Evolutionary conservation across 2,113 vertebrate species (phyloP).

Genomic region (Sinosuthora webbiana): DNA sequence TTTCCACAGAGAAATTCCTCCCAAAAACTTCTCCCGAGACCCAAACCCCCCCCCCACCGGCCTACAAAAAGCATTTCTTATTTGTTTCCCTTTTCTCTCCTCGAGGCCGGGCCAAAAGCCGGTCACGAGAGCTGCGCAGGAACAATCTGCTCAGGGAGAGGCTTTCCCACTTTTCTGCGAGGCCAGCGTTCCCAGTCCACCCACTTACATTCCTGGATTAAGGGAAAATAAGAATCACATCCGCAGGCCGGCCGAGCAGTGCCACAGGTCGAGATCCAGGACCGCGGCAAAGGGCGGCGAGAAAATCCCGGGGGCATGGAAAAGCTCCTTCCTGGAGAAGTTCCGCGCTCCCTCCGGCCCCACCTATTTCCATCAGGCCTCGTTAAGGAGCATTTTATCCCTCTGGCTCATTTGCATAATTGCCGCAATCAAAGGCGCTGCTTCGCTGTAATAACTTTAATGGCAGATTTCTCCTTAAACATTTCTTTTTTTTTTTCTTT

Average conservation of each 20-base stretch:
- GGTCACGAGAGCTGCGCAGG: constrained; percentile 12
- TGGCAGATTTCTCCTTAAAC: constrained; percentile 44
- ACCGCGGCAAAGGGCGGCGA: not conserved
- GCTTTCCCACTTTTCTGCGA: constrained; percentile 55
- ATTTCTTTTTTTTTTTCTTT: not conserved
- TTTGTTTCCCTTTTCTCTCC: constrained; percentile 21
- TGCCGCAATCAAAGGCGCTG: constrained; percentile 46
- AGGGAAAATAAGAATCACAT: constrained; percentile 49
- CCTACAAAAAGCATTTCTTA: constrained; percentile 1
- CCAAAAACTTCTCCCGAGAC: not conserved
- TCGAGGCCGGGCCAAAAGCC: constrained; percentile 22
- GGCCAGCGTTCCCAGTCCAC: constrained; percentile 55
- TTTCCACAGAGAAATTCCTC: not conserved
- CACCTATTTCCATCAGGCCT: not conserved
- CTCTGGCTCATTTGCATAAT: constrained; percentile 56
- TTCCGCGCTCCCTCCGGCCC: not conserved
- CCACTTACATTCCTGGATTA: constrained; percentile 48
- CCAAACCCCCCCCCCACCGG: not conserved
- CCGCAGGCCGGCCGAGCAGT: not conserved
- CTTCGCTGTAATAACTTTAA: constrained; percentile 47
- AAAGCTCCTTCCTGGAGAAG: not conserved
- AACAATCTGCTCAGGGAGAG: constrained; percentile 44
- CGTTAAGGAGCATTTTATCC: constrained; percentile 12
- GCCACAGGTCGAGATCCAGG: not conserved
- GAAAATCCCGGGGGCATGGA: not conserved